Evolutionary conservation across 2,113 vertebrate genomes (phyloP).

Genomic region (Hucho hucho): DNA sequence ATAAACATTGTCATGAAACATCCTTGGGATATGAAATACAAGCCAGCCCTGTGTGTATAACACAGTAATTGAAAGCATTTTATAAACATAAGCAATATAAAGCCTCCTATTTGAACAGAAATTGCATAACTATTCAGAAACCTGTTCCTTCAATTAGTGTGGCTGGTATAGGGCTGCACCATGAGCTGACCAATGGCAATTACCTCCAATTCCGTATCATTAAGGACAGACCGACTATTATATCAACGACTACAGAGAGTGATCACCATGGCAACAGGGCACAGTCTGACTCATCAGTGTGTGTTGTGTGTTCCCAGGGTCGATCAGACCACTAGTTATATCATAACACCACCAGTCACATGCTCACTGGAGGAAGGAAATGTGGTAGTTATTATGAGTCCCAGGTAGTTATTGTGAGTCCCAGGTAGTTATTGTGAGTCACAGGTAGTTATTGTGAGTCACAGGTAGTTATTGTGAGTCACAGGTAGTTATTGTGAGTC

Average conservation of each 20-base stretch:
- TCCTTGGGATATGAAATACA: no score
- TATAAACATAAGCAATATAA: background rate
- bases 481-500: background rate
- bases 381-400: no score
- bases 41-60: no score
- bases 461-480: no score
- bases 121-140: background rate
- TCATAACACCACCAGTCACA: background rate
- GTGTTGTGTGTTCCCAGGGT: constrained; percentile 1
- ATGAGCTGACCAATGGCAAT: constrained; percentile 42
- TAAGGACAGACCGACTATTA: constrained; percentile 37
- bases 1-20: no score
- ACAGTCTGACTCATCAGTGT: constrained; percentile 45
- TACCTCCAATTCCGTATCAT: constrained; percentile 48
- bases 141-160: constrained; percentile 12
- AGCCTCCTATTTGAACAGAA: background rate
- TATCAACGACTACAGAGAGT: constrained; percentile 27
- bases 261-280: constrained; percentile 34
- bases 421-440: no score
- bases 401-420: no score
- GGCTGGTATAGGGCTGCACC: constrained; percentile 37
- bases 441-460: no score
- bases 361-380: background rate
- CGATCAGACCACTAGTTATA: background rate
- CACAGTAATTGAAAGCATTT: background rate